Percentiles rank a stretch among this genome's conserved stretches.
phyloP scores from a whole-genome alignment of 2,113 vertebrate species.

The Martes martes region DNA sequence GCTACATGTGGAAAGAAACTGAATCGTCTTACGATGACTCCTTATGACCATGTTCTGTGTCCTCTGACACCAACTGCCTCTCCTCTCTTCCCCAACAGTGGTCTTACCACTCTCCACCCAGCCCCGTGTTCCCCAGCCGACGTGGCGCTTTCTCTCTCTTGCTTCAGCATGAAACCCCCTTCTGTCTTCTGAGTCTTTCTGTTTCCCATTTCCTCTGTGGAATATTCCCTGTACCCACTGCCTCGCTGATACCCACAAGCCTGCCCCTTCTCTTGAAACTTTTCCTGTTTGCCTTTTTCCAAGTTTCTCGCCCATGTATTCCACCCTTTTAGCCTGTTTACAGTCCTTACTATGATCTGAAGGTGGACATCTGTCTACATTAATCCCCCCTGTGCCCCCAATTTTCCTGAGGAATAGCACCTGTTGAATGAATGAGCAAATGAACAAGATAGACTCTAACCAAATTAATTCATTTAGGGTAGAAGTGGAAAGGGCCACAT shows the following conservation, averaged over 20 bases:
- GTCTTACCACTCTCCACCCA: fast-evolving
- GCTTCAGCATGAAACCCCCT: neutral
- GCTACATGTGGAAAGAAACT: neutral
- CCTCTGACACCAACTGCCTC: neutral
- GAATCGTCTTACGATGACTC: too few species aligned
- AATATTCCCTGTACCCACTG: too few species aligned
- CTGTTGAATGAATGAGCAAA: neutral
- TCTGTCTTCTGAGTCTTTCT: neutral
- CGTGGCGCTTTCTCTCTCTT: neutral
- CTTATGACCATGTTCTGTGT: neutral
- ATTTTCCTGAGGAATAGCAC: neutral
- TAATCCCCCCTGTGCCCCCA: neutral
- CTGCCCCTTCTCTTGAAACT: neutral
- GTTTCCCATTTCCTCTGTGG: neutral
- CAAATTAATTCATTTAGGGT: neutral
- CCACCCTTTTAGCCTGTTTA: neutral
- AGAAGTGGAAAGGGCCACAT: neutral
- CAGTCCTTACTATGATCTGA: neutral
- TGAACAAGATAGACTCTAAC: neutral
- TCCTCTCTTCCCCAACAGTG: neutral
- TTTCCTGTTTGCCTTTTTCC: neutral
- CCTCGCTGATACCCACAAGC: neutral
- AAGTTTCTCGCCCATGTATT: neutral
- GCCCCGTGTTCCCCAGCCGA: neutral
- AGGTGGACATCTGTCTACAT: neutral